Evolutionary conservation across 2,113 vertebrate genomes (phyloP).

Genomic region (Eurystomus gularis): DNA sequence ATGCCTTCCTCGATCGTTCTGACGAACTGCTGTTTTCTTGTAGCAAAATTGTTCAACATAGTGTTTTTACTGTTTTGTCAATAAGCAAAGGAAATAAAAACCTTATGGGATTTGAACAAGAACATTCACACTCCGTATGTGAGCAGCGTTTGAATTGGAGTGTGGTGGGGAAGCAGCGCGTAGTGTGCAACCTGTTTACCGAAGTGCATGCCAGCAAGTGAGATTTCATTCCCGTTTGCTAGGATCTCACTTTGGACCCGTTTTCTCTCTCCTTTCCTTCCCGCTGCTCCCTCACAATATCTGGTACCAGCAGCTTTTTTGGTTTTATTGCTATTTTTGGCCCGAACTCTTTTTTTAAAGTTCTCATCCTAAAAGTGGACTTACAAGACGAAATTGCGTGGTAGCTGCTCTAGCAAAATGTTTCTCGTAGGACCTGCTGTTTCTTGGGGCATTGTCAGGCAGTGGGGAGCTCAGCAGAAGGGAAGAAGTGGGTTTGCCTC

Average conservation of each 20-base stretch:
- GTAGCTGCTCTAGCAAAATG: neutral
- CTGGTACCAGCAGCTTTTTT: neutral
- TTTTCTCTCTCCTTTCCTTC: slow-evolving; percentile 14
- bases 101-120: slow-evolving; percentile 61
- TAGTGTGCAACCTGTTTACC: slow-evolving; percentile 64
- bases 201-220: slow-evolving; percentile 51
- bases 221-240: neutral
- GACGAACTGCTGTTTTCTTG: slow-evolving; percentile 68
- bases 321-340: neutral
- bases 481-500: neutral
- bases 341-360: neutral
- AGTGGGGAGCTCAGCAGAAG: neutral
- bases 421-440: neutral
- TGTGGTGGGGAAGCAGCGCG: slow-evolving; percentile 44
- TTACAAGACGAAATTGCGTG: neutral
- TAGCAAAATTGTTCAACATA: slow-evolving; percentile 57
- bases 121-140: slow-evolving; percentile 69
- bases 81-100: slow-evolving; percentile 64
- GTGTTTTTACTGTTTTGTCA: slow-evolving; percentile 66
- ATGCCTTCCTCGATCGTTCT: slow-evolving; percentile 27
- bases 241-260: neutral
- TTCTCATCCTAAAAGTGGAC: neutral
- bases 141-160: slow-evolving; percentile 64
- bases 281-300: neutral
- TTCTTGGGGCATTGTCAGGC: neutral